Base-by-base conservation (phyloP, 2,888 invertebrate genomes). In the Eristalis intricaria region DNA sequence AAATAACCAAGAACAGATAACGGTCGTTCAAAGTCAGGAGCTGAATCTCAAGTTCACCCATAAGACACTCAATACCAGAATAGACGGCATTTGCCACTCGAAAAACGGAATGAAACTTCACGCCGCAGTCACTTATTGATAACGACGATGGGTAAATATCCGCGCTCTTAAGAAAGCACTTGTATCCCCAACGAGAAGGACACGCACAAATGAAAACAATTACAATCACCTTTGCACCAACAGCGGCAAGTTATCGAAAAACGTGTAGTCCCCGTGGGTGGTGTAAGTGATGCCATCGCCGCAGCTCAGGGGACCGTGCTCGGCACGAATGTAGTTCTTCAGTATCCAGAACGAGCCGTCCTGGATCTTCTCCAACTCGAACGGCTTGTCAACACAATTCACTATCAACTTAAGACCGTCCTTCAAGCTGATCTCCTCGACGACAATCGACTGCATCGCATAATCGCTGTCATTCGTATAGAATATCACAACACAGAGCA, bases 211-310 rank as follows among this genome's bases (percentile, higher is more conserved):
- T 23, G 23, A 5, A 23, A 26, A 26, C 1, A 15, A 56, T 7
- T 26, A 26, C 13, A 19, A 58, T 19, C 26, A 92, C 93, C 92
- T 91, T 5, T 89, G 93, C 79, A 95, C 91, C 70, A 96, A 90
- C 1, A 94, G 94, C 86, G 94, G 94, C 84, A 96, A 91, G 91
- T 96, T 95, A 89, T 95, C 94, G 88, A 96, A 93, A 92, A 95
- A 96, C 10, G 95, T 95, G 90, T 93, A 95, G 90, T 96, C 96
- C 0, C 95, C 95, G 90, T 96, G 95, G 0, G 96, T 96, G 13
- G 96, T 95, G 90, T 95, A 95, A 0, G 96, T 96, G 43, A 96
- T 94, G 81, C 94, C 94, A 89, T 95, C 95, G 90, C 94, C 94
- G 90, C 95, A 95, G 65, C 91, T 93, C 70, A 94, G 89, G n/a